These are phyloP conservation scores for Pagetopsis macropterus DNA, from an alignment of 2,797 vertebrate species.

Conservation along the genomic window DNA sequence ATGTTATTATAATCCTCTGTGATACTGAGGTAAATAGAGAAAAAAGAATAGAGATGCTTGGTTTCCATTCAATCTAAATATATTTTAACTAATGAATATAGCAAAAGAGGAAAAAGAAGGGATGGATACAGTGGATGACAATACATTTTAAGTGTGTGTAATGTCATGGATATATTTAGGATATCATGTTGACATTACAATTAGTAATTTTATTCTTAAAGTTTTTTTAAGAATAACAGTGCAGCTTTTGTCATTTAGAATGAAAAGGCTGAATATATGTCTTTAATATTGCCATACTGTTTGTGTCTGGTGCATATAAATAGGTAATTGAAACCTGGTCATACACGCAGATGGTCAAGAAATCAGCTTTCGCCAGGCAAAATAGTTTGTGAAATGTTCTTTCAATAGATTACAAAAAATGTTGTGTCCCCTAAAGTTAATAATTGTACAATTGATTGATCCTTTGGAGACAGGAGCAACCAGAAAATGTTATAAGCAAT, in stretches of 20 bases:
- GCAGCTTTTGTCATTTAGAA: not conserved
- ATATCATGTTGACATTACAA: not conserved
- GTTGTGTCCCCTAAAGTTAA: too few relatives aligned
- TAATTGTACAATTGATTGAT: too few relatives aligned
- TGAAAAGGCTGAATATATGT: not conserved
- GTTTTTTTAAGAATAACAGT: not conserved
- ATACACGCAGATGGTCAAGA: too few relatives aligned
- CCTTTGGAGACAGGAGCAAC: too few relatives aligned
- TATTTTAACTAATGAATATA: not conserved
- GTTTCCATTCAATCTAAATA: constrained; percentile 2
- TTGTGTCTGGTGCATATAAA: too few relatives aligned
- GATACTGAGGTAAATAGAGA: not conserved
- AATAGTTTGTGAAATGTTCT: too few relatives aligned
- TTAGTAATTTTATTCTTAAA: not conserved
- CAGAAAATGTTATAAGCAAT: too few relatives aligned
- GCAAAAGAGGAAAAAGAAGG: constrained; percentile 1
- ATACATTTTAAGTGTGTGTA: not conserved
- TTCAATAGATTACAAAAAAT: too few relatives aligned
- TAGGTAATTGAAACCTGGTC: too few relatives aligned
- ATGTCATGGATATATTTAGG: not conserved
- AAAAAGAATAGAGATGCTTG: not conserved
- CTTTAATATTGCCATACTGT: too few relatives aligned
- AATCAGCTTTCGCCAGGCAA: too few relatives aligned
- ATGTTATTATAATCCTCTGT: not conserved
- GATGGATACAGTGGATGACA: not conserved